Evolutionary conservation across 23 tunicate species (phyloP).

Genomic region (Styela plicata): DNA sequence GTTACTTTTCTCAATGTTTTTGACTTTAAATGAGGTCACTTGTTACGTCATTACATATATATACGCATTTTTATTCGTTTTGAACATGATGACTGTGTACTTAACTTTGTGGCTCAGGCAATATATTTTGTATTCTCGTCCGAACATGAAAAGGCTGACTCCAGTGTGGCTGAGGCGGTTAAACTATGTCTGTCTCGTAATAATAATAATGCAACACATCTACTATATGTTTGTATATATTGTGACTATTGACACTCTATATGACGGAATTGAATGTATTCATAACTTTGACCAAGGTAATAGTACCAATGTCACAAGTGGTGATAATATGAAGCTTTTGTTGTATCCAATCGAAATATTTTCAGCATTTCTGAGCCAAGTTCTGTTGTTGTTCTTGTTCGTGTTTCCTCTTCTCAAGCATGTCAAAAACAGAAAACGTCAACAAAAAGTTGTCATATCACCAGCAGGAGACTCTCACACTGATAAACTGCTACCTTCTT

Average conservation of each 20-base stretch:
- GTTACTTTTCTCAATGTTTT: neutral
- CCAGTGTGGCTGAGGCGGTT: neutral
- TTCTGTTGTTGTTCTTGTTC: neutral
- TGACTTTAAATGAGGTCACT: neutral
- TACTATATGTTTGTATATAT: neutral
- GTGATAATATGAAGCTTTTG: too few relatives aligned
- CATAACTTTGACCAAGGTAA: neutral
- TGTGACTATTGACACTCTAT: neutral
- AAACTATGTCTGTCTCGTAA: neutral
- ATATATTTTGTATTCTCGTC: neutral
- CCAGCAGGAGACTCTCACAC: neutral
- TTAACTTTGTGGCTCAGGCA: neutral
- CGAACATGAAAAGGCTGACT: neutral
- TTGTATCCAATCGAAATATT: neutral
- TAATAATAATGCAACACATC: neutral
- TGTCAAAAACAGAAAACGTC: neutral
- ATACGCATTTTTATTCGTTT: neutral
- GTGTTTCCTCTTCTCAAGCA: neutral
- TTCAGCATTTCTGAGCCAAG: neutral
- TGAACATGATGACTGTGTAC: neutral
- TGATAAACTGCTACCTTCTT: neutral
- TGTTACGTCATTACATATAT: neutral
- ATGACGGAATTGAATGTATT: neutral
- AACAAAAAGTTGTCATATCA: neutral
- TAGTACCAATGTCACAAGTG: too few relatives aligned